These are phyloP conservation scores for Chymomyza amoena DNA, from an alignment of 2,888 invertebrate species.

Conservation along the genomic window DNA sequence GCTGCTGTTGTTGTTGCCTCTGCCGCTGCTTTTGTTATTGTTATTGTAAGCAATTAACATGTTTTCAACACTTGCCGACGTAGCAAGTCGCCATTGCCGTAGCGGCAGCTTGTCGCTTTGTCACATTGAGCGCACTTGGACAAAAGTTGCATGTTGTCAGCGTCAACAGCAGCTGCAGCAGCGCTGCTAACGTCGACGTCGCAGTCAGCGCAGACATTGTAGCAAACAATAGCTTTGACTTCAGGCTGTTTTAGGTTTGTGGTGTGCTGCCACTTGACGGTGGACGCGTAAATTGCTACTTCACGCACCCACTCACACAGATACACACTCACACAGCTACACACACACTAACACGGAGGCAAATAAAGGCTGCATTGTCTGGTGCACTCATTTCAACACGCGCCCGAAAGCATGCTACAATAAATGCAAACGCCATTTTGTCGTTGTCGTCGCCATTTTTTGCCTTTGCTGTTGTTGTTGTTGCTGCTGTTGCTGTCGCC, in stretches of 20 bases:
- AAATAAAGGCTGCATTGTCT: conserved; percentile 40
- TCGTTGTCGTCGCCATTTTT: background rate
- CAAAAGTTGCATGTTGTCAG: conserved; percentile 37
- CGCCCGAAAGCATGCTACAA: conserved; percentile 39
- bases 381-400: conserved; percentile 18
- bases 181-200: conserved; percentile 1
- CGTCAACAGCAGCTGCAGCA: background rate
- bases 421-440: conserved; percentile 22
- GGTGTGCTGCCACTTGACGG: conserved; percentile 53
- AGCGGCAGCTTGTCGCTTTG: background rate
- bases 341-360: conserved; percentile 31
- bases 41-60: conserved; percentile 69
- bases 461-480: background rate
- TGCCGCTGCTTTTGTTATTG: conserved; percentile 41
- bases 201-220: background rate
- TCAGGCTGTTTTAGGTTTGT: conserved; percentile 39
- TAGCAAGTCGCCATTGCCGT: conserved; percentile 21
- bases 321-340: background rate
- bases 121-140: conserved; percentile 1
- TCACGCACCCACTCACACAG: background rate
- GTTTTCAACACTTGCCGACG: conserved; percentile 67
- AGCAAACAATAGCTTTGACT: conserved; percentile 46
- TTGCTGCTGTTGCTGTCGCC: conserved; percentile 5
- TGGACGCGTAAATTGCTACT: conserved; percentile 51
- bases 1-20: conserved; percentile 17